A percentile compares a stretch with the other conserved stretches of the same genome.
Conservation (phyloP, 2,888 invertebrate genomes). For the Megastigmus dorsalis region DNA sequence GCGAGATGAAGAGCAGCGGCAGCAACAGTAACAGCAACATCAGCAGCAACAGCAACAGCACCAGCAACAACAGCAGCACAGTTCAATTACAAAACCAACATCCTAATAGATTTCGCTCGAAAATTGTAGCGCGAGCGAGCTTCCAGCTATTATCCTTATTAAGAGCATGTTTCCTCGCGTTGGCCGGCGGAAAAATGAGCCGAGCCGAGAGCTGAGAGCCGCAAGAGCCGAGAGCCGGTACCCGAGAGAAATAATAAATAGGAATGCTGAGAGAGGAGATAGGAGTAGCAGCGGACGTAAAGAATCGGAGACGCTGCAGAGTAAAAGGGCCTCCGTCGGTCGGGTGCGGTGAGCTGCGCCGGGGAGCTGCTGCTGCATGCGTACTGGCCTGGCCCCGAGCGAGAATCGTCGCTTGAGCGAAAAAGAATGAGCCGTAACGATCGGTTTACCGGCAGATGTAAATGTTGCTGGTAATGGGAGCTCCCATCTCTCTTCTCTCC, state of each 20-base stretch:
- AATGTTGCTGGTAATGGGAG: slow-evolving; percentile 36
- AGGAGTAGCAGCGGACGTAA: neutral
- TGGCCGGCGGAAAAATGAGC: slow-evolving; percentile 4
- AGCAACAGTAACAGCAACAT: no score
- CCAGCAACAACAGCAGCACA: no score
- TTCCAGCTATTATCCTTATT: slow-evolving; percentile 10
- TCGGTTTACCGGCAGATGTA: slow-evolving; percentile 39
- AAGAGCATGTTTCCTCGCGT: neutral
- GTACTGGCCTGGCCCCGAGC: no score
- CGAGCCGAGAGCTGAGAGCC: neutral
- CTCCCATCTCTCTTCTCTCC: neutral
- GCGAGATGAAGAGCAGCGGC: no score
- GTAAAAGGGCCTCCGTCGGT: no score
- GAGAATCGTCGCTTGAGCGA: no score
- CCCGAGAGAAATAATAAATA: no score
- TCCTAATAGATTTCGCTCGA: slow-evolving; percentile 15
- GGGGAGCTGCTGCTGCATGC: no score
- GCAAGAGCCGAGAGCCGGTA: neutral
- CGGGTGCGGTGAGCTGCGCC: no score
- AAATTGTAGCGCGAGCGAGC: neutral
- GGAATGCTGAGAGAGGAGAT: no score
- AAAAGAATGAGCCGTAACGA: slow-evolving; percentile 30
- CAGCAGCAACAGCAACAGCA: no score
- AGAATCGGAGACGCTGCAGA: neutral
- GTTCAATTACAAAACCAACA: slow-evolving; percentile 41